Evolutionary conservation across 2,113 vertebrate species (phyloP).

Genomic region (Toxotes chatareus): DNA sequence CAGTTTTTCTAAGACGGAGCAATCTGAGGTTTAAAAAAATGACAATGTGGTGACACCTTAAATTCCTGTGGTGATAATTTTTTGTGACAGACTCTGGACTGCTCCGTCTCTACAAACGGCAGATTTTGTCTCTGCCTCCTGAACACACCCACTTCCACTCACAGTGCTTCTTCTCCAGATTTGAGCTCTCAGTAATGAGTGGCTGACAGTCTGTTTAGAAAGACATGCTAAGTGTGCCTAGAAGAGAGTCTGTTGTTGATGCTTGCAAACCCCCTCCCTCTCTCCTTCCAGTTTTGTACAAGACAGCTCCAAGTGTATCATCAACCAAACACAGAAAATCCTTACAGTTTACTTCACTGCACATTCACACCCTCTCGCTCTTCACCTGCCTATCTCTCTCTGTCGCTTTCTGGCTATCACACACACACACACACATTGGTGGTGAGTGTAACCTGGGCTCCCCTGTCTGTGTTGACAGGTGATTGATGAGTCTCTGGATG

Average conservation of each 20-base stretch:
- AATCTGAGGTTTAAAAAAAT: constrained; percentile 44
- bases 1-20: constrained; percentile 38
- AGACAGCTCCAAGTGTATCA: constrained; percentile 65
- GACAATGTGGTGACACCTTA: not conserved
- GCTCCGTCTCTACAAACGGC: constrained; percentile 63
- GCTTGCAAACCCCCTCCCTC: constrained; percentile 64
- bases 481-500: constrained; percentile 96
- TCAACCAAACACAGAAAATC: constrained; percentile 66
- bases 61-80: not conserved
- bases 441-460: constrained; percentile 82
- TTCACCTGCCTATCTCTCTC: constrained; percentile 25
- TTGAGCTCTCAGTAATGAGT: constrained; percentile 51
- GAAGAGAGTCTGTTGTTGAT: constrained; percentile 64
- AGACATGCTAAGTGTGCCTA: constrained; percentile 52
- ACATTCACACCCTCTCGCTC: constrained; percentile 58
- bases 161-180: constrained; percentile 44
- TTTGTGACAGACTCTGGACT: constrained; percentile 37
- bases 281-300: constrained; percentile 64
- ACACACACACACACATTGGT: constrained; percentile 38
- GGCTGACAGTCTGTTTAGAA: constrained; percentile 45
- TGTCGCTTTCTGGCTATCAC: constrained; percentile 34
- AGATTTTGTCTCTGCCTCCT: constrained; percentile 53
- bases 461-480: constrained; percentile 89
- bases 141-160: constrained; percentile 63
- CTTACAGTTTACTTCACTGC: constrained; percentile 57